phyloP scores from a whole-genome alignment of 2,888 invertebrate genomes.

The Mystacides longicornis region DNA sequence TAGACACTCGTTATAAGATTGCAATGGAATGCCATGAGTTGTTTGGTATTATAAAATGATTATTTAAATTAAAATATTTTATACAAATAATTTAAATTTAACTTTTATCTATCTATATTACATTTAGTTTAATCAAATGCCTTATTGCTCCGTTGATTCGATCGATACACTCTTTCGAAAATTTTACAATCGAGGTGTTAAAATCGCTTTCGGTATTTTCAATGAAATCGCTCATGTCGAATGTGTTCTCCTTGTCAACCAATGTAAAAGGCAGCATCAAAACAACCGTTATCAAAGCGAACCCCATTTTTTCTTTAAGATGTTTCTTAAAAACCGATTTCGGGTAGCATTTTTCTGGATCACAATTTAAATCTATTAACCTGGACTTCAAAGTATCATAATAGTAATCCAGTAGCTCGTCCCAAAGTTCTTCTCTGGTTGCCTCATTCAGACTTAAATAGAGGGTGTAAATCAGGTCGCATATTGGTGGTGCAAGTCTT shows the following conservation, averaged over 20 bases:
- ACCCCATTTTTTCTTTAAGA: constrained; percentile 8
- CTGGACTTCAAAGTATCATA: constrained; percentile 6
- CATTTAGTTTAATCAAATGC: constrained; percentile 11
- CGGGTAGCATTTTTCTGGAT: constrained; percentile 11
- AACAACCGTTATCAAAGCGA: background rate
- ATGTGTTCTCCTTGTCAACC: background rate
- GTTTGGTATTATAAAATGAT: too few species aligned
- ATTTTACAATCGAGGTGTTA: background rate
- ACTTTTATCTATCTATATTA: background rate
- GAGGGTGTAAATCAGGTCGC: constrained; percentile 8
- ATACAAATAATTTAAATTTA: too few species aligned
- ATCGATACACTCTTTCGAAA: constrained; percentile 1
- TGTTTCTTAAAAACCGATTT: constrained; percentile 4
- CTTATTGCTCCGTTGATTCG: constrained; percentile 12
- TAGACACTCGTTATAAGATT: too few species aligned
- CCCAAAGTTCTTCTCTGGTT: constrained; percentile 6
- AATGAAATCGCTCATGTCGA: constrained; percentile 1
- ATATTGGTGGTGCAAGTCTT: constrained; percentile 7
- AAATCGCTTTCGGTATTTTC: background rate
- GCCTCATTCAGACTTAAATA: constrained; percentile 8
- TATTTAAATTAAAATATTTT: too few species aligned
- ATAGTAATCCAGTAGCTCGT: constrained; percentile 6
- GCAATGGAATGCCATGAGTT: too few species aligned
- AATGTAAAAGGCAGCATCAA: background rate
- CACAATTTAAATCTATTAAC: background rate